Evolutionary conservation across 2,113 vertebrate species (phyloP).

Genomic region (Misgurnus mizolepis): DNA sequence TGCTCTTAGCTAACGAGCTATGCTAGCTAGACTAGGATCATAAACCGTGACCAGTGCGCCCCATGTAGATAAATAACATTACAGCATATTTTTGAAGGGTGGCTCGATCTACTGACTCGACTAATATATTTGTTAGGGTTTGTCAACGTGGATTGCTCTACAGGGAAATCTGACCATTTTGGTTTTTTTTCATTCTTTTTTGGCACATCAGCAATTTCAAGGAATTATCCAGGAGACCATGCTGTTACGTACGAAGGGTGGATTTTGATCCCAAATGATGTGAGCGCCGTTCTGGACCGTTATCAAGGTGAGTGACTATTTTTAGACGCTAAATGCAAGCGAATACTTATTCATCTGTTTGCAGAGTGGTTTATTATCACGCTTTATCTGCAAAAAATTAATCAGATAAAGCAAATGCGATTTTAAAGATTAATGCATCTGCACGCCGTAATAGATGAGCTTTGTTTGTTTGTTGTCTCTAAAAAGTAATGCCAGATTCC

Average conservation of each 20-base stretch:
- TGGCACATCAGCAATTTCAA: constrained; percentile 65
- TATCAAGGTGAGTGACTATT: constrained; percentile 67
- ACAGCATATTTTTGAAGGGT: not conserved
- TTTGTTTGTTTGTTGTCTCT: constrained; percentile 12
- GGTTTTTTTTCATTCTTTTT: constrained; percentile 20
- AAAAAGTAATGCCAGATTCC: not conserved
- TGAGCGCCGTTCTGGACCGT: constrained; percentile 69
- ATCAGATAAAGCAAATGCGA: not conserved
- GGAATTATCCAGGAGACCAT: constrained; percentile 65
- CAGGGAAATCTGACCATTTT: not conserved
- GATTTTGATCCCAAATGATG: constrained; percentile 71
- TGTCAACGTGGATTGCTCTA: not conserved
- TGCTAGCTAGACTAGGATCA: constrained; percentile 30
- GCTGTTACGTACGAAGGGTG: constrained; percentile 65
- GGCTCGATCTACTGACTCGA: not conserved
- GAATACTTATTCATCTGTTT: not conserved
- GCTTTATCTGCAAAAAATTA: not conserved
- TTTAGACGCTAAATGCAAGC: not conserved
- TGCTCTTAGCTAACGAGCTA: constrained; percentile 27
- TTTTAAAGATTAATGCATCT: not conserved
- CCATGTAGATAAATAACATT: constrained; percentile 16
- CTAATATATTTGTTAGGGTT: not conserved
- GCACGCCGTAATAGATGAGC: not conserved
- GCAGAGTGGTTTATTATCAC: not conserved
- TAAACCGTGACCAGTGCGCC: constrained; percentile 30